Conservation (phyloP, 2,113 vertebrate species). For the Hemibates koningsi region DNA sequence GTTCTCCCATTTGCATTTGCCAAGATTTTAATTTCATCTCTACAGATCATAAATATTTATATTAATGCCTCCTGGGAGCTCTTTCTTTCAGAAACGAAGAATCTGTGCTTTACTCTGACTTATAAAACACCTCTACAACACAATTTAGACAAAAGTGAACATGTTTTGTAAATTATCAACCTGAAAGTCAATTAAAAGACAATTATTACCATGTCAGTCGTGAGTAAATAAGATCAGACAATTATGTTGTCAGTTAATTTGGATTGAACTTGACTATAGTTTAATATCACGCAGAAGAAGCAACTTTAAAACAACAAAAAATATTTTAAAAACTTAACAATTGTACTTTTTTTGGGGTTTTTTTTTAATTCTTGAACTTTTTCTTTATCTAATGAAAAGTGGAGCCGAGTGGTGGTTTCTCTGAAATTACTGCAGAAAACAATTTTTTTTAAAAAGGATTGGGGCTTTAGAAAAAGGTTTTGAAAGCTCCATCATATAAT, state of each 20-base stretch:
- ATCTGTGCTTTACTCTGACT: neutral
- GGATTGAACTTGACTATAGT: neutral
- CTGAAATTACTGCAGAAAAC: neutral
- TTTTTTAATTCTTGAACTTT: rapidly evolving
- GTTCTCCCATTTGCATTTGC: neutral
- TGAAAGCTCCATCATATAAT: neutral
- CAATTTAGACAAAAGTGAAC: neutral
- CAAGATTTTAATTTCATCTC: neutral
- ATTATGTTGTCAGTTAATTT: neutral
- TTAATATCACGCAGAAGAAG: neutral
- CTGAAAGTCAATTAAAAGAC: neutral
- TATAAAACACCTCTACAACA: neutral
- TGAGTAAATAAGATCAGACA: neutral
- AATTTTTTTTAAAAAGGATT: rapidly evolving
- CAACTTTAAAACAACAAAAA: neutral
- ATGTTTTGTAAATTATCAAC: neutral
- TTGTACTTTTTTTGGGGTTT: neutral
- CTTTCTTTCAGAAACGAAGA: neutral
- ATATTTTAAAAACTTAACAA: neutral
- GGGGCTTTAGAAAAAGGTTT: neutral
- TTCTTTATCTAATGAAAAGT: neutral
- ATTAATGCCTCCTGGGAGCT: neutral
- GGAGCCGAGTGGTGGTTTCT: neutral
- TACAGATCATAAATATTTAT: neutral
- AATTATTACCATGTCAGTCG: neutral